Conservation (phyloP, 1,140 invertebrate species). For the Ceratosolen fusciceps region DNA sequence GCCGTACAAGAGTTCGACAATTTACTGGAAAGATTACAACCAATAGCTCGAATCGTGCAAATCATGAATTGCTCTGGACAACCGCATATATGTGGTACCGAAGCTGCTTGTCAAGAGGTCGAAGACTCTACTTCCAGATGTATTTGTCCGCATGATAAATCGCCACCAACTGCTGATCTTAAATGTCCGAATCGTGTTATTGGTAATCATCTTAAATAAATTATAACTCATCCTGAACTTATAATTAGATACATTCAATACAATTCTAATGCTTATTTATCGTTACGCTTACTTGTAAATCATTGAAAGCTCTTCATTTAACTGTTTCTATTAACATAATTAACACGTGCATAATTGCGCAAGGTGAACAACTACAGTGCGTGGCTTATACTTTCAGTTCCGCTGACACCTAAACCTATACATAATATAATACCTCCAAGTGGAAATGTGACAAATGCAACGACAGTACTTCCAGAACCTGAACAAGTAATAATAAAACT, state of each 20-base stretch:
- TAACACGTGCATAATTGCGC: too few relatives aligned
- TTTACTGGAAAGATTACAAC: conserved; percentile 47
- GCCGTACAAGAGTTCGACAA: conserved; percentile 46
- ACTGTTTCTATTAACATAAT: too few relatives aligned
- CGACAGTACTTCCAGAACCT: conserved; percentile 61
- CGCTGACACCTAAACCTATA: conserved; percentile 73
- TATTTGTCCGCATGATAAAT: conserved; percentile 77
- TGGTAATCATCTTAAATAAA: conserved; percentile 59
- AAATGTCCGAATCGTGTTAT: conserved; percentile 76
- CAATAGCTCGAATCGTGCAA: conserved; percentile 40
- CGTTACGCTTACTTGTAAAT: neutral
- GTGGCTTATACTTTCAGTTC: conserved; percentile 67
- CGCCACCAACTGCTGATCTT: conserved; percentile 74
- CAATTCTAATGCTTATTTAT: neutral
- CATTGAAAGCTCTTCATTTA: neutral
- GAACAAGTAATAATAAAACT: conserved; percentile 59
- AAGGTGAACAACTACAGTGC: too few relatives aligned
- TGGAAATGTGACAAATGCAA: conserved; percentile 65
- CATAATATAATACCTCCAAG: conserved; percentile 76
- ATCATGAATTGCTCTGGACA: conserved; percentile 61
- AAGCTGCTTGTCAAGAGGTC: conserved; percentile 75
- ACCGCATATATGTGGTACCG: conserved; percentile 73
- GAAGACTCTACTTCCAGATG: conserved; percentile 72
- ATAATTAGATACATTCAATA: neutral
- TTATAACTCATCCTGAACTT: neutral